A percentile compares a stretch with the other conserved stretches of the same genome.
Evolutionary conservation across 1,140 invertebrate species (phyloP).

Genomic region (Drosophila seguyi): DNA sequence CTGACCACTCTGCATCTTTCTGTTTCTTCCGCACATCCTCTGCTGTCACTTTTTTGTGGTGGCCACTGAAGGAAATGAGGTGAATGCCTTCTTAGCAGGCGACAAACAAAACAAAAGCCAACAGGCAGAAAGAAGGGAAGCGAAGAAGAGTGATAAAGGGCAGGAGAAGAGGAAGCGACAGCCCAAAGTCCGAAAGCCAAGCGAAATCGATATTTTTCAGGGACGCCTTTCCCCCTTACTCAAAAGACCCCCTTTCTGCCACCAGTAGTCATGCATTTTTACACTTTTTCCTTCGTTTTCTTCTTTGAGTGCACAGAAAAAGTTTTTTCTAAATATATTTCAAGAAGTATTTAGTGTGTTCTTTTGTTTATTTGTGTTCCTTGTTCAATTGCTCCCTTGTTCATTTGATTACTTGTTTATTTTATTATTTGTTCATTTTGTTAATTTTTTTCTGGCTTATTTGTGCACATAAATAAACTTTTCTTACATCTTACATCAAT

Average conservation of each 20-base stretch:
- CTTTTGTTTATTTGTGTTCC: not conserved
- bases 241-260: not conserved
- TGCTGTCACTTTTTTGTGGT: not conserved
- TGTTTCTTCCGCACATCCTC: too few species aligned
- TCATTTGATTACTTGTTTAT: not conserved
- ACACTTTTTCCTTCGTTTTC: conserved; percentile 21
- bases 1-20: conserved; percentile 14
- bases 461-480: too few species aligned
- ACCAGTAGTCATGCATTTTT: conserved; percentile 3
- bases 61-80: conserved; percentile 62
- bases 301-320: conserved; percentile 8
- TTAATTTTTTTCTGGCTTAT: not conserved
- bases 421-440: not conserved
- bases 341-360: not conserved
- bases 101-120: conserved; percentile 46
- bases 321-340: not conserved
- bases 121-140: conserved; percentile 16
- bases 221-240: conserved; percentile 35
- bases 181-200: conserved; percentile 47
- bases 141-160: conserved; percentile 3
- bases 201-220: conserved; percentile 77
- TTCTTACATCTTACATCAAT: too few species aligned
- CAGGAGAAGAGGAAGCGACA: conserved; percentile 18
- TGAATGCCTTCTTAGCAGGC: conserved; percentile 73
- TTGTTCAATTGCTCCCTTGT: not conserved